Evolutionary conservation across 2,888 invertebrate species (phyloP).

Genomic region (Netelia virgata): DNA sequence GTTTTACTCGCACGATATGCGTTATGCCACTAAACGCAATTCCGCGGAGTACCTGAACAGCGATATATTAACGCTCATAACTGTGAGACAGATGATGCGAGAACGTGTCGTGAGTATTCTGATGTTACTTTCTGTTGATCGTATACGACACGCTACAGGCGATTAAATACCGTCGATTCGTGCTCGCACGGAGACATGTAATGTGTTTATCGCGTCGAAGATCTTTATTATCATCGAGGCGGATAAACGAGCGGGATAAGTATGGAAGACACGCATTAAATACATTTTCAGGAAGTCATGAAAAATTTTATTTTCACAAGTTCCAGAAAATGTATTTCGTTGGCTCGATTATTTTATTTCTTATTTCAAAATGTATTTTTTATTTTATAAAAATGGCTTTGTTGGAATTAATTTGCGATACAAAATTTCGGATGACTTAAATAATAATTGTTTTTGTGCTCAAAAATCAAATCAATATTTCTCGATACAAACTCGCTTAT

Average conservation of each 20-base stretch:
- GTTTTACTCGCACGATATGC: constrained; percentile 13
- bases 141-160: not conserved
- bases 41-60: not conserved
- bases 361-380: too few relatives aligned
- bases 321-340: too few relatives aligned
- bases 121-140: constrained; percentile 12
- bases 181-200: not conserved
- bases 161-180: constrained; percentile 9
- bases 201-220: not conserved
- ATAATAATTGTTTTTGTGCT: too few relatives aligned
- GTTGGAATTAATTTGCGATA: too few relatives aligned
- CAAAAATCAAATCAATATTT: too few relatives aligned
- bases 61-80: not conserved
- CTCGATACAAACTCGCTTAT: too few relatives aligned
- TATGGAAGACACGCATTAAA: not conserved
- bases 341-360: too few relatives aligned
- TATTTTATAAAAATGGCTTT: too few relatives aligned
- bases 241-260: not conserved
- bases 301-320: too few relatives aligned
- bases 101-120: not conserved
- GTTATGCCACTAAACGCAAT: not conserved
- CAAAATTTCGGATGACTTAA: too few relatives aligned
- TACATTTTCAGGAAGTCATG: too few relatives aligned
- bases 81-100: not conserved
- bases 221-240: constrained; percentile 8